These are phyloP conservation scores for Drosophila pseudotalamancana DNA, from an alignment of 2,888 invertebrate species.

Conservation along the genomic window DNA sequence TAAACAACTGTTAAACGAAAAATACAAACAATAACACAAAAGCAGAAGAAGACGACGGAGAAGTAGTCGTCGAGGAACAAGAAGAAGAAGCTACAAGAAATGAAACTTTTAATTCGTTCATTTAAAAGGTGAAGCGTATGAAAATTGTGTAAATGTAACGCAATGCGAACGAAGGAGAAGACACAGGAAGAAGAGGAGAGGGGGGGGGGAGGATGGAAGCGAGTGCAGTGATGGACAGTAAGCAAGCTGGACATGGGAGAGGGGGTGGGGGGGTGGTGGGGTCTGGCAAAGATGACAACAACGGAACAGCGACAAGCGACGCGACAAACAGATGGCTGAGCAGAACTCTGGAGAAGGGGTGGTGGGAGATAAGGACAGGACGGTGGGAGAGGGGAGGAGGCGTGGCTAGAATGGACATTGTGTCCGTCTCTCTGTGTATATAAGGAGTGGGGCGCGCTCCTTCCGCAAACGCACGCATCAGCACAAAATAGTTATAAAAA, in stretches of 20 bases:
- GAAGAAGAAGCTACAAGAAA: conserved; percentile 38
- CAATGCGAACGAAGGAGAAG: conserved; percentile 19
- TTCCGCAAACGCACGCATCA: conserved; percentile 68
- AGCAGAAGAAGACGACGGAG: neutral
- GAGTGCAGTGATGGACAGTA: conserved; percentile 22
- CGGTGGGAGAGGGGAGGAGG: neutral
- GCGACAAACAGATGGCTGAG: conserved; percentile 48
- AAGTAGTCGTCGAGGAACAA: no score
- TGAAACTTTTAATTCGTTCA: conserved; percentile 75
- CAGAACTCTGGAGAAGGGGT: no score
- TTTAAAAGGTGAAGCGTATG: conserved; percentile 76
- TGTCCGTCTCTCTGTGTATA: no score
- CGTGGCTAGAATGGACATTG: conserved; percentile 3
- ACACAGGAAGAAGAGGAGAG: neutral
- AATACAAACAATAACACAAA: conserved; percentile 7
- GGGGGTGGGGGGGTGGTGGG: neutral
- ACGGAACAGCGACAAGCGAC: conserved; percentile 55
- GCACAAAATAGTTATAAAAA: conserved; percentile 73
- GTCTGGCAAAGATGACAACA: conserved; percentile 48
- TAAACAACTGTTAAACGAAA: conserved; percentile 32
- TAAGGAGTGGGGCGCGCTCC: neutral
- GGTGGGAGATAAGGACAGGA: no score
- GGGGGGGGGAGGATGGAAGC: neutral
- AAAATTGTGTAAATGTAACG: conserved; percentile 67
- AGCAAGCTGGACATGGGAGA: neutral